These are phyloP conservation scores for Bubo bubo DNA, from an alignment of 2,113 vertebrate genomes.

Conservation along the genomic window DNA sequence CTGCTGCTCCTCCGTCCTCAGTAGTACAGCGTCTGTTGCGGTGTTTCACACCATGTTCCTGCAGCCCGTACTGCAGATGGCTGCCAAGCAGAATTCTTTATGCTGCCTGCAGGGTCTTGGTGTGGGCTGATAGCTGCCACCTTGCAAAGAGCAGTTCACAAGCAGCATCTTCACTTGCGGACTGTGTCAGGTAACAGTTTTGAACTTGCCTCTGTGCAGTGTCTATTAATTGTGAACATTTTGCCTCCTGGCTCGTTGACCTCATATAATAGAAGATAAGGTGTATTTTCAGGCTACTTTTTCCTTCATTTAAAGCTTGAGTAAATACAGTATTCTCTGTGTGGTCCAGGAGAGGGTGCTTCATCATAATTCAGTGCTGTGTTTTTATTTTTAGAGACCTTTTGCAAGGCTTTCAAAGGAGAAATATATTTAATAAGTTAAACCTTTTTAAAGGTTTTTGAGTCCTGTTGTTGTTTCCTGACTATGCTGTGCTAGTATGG, in stretches of 20 bases:
- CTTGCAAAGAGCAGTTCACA: not conserved
- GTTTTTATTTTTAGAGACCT: not conserved
- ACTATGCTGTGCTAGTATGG: not conserved
- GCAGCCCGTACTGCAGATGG: not conserved
- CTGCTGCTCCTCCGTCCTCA: not conserved
- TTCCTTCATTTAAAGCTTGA: not conserved
- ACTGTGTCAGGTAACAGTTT: not conserved
- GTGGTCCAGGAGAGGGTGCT: not conserved
- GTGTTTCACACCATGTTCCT: accelerated
- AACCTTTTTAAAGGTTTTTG: not conserved
- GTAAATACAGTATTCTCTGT: not conserved
- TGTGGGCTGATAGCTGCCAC: not conserved
- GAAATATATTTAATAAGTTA: not conserved
- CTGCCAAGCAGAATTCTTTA: not conserved
- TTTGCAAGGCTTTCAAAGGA: not conserved
- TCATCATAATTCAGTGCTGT: not conserved
- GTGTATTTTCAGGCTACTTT: not conserved
- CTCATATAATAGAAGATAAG: not conserved
- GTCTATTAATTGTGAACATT: not conserved
- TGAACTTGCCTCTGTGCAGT: not conserved
- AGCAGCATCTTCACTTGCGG: not conserved
- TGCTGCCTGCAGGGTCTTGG: accelerated
- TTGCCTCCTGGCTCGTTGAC: not conserved
- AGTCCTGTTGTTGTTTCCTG: not conserved
- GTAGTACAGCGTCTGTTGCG: accelerated